Base-by-base conservation (phyloP, 2,113 vertebrate species). In the Festucalex cinctus region DNA sequence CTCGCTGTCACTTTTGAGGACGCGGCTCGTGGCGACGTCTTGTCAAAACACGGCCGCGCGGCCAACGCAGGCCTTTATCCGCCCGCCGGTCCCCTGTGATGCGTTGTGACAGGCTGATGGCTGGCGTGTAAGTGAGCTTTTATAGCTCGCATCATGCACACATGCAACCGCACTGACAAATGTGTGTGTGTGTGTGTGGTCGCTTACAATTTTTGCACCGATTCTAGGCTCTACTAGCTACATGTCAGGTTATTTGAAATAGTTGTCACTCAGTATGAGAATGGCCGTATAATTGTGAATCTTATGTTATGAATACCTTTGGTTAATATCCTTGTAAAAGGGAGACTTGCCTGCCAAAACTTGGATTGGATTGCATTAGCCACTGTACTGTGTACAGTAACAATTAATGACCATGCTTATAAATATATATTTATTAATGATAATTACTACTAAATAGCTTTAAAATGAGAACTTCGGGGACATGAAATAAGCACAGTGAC, bases 91-190 rank as follows among this genome's bases (percentile, higher is more conserved):
- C 37, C 12, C 10, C 37, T n/a, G 14, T 41, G 10, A 61, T 41
- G 59, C 35, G 9, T n/a, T 24, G 59, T 41, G 59, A 41, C 37
- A 61, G 59, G 59, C 37, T 22, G 59, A 24, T 12, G 35, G 58
- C 58, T 60, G 58, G 35, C 58, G n/a, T 39, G 35, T 60, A 60
- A 60, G 36, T 60, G 58, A 37, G 36, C 36, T 41, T 61, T 61
- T 61, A n/a, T n/a, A 41, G 37, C 59, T 61, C 5, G 1, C 59
- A 24, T 41, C 59, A 24, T 41, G 37, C 59, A 8, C 59, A 24
- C 56, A 36, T 9, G 28, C 28, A 8, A 48, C 7, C 19, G n/a
- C 53, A 16, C 24, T 16, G 53, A 26, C 22, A 16, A 28, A 24
- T n/a, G 19, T 37, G 19, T 59, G 32, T 58, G 17, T 10, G 53